Base-by-base conservation (phyloP, 1,140 invertebrate genomes). In the Marisa cornuarietis region DNA sequence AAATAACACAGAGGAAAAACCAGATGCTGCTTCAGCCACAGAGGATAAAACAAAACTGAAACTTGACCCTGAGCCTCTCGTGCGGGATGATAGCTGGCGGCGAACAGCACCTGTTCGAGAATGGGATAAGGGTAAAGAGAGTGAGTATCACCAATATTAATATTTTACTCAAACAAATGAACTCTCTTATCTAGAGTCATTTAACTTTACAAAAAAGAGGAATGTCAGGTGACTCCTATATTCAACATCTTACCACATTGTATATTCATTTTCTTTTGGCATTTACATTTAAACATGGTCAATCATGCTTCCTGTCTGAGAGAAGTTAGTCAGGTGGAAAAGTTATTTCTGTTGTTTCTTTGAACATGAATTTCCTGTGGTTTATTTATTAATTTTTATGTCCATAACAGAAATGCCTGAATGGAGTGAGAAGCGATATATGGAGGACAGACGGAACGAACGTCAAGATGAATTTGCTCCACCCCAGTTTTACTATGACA, bases 111-210 rank as follows among this genome's bases (percentile, higher is more conserved):
- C 84, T 31, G 82, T 83, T 22, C 76, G 88, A 76, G 88, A 89
- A 26, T 89, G 88, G 88, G 88, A 89, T 78, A 83, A 78, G 52
- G 87, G 85, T 75, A 89, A 89, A 79, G 78, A 84, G 71, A 80
- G 85, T 88, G 77, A 80, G 83, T 82, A 31, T 18, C 65, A 13
- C 51, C 20, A 68, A 20, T 68, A 54, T 63, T 5, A 68, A 16
- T 26, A 49, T 52, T 79, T 58, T 42, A 42, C 2, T 42, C 31
- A 42, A 42, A 42, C 31, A 42, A 42, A 42, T 42, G 6, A 42
- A 42, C 31, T 42, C 31, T 42, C 31, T 42, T 42, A 42, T 42
- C 31, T 5, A 42, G 31, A 42, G 1, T 42, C 31, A 42, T 42
- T 2, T 42, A 42, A 42, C 2, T 42, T 42, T 42, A 42, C 6